Evolutionary conservation across 2,797 vertebrate species (phyloP).

Genomic region (Alectoris magna): DNA sequence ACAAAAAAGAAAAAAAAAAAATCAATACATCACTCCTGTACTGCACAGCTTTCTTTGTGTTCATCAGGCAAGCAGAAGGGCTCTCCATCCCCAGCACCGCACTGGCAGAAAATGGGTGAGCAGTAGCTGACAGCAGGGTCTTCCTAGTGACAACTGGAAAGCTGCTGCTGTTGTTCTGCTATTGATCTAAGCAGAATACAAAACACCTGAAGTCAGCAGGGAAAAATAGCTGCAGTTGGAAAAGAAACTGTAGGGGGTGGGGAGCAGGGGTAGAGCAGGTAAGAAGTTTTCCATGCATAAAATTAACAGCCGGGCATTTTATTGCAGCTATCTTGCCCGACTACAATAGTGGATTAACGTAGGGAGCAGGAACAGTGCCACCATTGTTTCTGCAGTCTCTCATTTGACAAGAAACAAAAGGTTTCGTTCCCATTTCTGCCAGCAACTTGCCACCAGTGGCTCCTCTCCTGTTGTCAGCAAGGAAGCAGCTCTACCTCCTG

Average conservation of each 20-base stretch:
- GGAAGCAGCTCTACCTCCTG: background rate
- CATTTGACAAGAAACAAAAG: constrained; percentile 28
- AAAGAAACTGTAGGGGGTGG: background rate
- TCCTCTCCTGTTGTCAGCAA: background rate
- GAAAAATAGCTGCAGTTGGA: constrained; percentile 69
- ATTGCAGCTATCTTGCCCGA: constrained; percentile 40
- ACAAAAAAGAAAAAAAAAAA: too few species aligned
- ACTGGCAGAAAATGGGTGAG: constrained; percentile 2
- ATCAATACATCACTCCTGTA: background rate
- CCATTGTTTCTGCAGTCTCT: constrained; percentile 11
- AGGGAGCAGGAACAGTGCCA: constrained; percentile 56
- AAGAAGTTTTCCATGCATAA: constrained; percentile 70
- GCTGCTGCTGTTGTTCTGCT: constrained; percentile 58
- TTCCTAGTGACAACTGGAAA: constrained; percentile 61
- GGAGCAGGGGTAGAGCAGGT: constrained; percentile 37
- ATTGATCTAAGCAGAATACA: constrained; percentile 68
- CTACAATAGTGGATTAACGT: constrained; percentile 34
- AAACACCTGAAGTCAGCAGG: constrained; percentile 71
- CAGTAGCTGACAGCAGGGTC: constrained; percentile 65
- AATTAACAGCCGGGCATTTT: constrained; percentile 58
- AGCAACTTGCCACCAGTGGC: background rate
- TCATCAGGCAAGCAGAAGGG: constrained; percentile 37
- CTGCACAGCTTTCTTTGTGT: constrained; percentile 8
- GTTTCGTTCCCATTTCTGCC: background rate
- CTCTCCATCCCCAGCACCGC: constrained; percentile 4